Evolutionary conservation across 2,113 vertebrate species (phyloP), one percentile per base, ranked within the genome.

Genomic region (Sorex fumeus): DNA sequence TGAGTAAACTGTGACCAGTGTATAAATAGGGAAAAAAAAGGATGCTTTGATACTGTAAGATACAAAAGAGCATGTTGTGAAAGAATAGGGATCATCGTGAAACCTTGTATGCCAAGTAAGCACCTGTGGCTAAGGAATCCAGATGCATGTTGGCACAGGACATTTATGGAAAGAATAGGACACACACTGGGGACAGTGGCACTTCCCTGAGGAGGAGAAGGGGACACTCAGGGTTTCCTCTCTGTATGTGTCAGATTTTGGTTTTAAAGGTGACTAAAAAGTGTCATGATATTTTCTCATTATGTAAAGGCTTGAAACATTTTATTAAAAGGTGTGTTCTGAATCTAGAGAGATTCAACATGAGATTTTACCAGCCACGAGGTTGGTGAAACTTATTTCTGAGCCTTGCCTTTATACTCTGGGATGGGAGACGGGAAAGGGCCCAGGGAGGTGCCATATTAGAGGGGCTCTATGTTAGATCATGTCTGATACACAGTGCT

Each of bases 261-360:
- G 57, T 82, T 84, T 69, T 60, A 18, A 28, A 62, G 50, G 19
- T 36, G 16, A 95, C 86, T 40, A 66, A 1, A 28, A 84, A 84
- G 1, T 43, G 8, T 71, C 19, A 25, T 15, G 9, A 28, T 30
- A 82, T 3, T 72, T 69, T 72, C 13, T 47, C 43, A 87, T 2
- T 50, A 21, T 50, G 6, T 47, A 34, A 81, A 53, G 13, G 4
- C 40, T 12, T 74, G 36, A 69, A 88, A 47, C 74, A 82, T 40
- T 32, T 84, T 40, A 69, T 40, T 66, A 45, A 15, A 34, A 50
- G 70, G 10, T 66, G 40, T 27, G 1, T 53, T 74, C 70, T 64
- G 34, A 53, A 64, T 43, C 11, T 23, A 62, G 32, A 72, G 21
- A 60, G 18, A 80, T 3, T 32, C 16, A 43, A 78, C 13, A 80